Evolutionary conservation across 2,888 invertebrate species (phyloP), one percentile per base, ranked within the genome.

Genomic region (Limenitis camilla): DNA sequence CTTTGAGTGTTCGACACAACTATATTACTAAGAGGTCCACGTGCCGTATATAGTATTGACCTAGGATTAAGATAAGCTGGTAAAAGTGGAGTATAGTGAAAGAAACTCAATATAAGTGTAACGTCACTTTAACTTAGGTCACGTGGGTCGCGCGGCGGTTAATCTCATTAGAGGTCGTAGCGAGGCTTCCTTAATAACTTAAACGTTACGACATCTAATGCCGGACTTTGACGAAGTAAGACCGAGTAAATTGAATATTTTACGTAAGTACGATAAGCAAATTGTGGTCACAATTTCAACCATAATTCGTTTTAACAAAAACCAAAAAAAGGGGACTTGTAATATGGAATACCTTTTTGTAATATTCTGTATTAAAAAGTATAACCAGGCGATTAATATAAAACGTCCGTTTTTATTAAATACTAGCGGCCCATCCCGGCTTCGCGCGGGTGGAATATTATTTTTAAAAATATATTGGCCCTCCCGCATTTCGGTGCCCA

Each of bases 161-260:
- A 83, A 85, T 84, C 82, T 78, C 67, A 78, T 85, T 84, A 84
- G 61, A 66, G 62, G 64, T 62, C 67, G 76, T 68, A 76, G 67
- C 72, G 73, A 74, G 82, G 81, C 79, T 83, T 84, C 83, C 76
- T 71, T 82, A 76, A 79, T 78, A 79, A 78, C 72, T 76, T 75
- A 71, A 78, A 74, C 71, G 72, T 65, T 67, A 64, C 63, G 64
- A 67, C 64, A 67, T 69, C 69, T 73, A 74, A 76, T 77, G 71
- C 69, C 59, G 62, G 59, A 62, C 68, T 65, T 70, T 67, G 67
- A 71, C 65, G 68, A 70, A 56, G 67, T 63, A 59, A 54, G 50
- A 64, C 60, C 45, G 53, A 44, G 60, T 63, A 68, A 74, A 74
- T 77, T 74, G 61, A 75, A 75, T 78, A 72, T 69, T 68, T 67